These are phyloP conservation scores for Antrozous pallidus DNA, from an alignment of 2,797 vertebrate genomes.

Conservation along the genomic window DNA sequence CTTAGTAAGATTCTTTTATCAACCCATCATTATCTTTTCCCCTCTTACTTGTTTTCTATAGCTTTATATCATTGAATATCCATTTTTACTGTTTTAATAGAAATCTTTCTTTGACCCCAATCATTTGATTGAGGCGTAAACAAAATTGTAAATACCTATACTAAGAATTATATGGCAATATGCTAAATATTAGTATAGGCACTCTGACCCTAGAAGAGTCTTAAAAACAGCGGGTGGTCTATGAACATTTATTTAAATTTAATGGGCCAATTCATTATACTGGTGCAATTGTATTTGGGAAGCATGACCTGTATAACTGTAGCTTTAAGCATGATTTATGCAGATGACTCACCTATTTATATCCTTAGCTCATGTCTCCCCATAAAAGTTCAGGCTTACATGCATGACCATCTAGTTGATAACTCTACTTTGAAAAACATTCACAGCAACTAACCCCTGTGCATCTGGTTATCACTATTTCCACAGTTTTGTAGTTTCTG, in stretches of 20 bases:
- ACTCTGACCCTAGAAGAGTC: neutral
- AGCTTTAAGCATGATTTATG: neutral
- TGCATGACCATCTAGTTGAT: fast-evolving
- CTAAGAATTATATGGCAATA: neutral
- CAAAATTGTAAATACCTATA: neutral
- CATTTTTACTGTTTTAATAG: neutral
- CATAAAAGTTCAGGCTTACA: neutral
- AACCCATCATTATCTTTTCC: neutral
- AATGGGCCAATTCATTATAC: neutral
- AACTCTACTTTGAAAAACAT: neutral
- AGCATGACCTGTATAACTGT: neutral
- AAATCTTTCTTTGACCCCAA: neutral
- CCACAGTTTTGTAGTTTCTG: neutral
- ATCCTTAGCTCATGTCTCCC: neutral
- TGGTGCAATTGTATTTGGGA: neutral
- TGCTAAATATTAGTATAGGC: neutral
- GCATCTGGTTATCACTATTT: neutral
- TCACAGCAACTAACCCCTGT: neutral
- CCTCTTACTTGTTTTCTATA: neutral
- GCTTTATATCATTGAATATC: neutral
- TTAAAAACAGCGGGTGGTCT: neutral
- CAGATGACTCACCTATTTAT: neutral
- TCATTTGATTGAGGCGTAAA: neutral
- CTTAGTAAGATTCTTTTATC: neutral
- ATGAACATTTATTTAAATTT: neutral